These are phyloP conservation scores for Anagrus nilaparvatae DNA, from an alignment of 1,140 invertebrate species.

Conservation along the genomic window DNA sequence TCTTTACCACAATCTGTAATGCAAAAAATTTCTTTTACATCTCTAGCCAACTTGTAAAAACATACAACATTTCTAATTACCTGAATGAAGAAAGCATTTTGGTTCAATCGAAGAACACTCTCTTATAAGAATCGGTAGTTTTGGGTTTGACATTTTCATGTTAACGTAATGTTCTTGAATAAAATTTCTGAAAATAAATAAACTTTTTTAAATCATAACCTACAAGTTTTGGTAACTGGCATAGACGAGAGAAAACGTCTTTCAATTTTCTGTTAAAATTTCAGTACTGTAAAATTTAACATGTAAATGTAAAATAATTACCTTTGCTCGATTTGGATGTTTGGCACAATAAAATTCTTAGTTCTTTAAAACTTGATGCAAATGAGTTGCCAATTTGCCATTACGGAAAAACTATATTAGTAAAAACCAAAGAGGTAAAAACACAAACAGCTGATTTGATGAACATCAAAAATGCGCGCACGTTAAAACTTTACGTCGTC, in stretches of 20 bases:
- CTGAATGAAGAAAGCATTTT: conserved; percentile 79
- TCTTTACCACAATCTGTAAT: conserved; percentile 72
- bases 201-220: conserved; percentile 24
- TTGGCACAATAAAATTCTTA: conserved; percentile 79
- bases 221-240: no score
- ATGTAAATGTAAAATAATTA: no score
- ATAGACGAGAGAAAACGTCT: not conserved
- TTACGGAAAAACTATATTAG: no score
- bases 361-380: conserved; percentile 60
- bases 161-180: conserved; percentile 77
- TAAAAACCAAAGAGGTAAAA: no score
- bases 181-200: conserved; percentile 65
- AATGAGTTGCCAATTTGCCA: conserved; percentile 50
- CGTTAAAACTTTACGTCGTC: no score
- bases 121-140: conserved; percentile 82
- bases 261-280: not conserved
- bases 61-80: conserved; percentile 44
- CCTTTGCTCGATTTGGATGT: conserved; percentile 67
- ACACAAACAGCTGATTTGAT: no score
- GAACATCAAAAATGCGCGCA: no score
- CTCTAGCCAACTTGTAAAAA: no score
- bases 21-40: no score
- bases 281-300: conserved; percentile 5
- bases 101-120: conserved; percentile 84
- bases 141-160: conserved; percentile 79